Percentiles rank a stretch among this genome's conserved stretches.
These are phyloP conservation scores for Pasiphila rectangulata DNA, from an alignment of 2,888 invertebrate species.

Conservation along the genomic window DNA sequence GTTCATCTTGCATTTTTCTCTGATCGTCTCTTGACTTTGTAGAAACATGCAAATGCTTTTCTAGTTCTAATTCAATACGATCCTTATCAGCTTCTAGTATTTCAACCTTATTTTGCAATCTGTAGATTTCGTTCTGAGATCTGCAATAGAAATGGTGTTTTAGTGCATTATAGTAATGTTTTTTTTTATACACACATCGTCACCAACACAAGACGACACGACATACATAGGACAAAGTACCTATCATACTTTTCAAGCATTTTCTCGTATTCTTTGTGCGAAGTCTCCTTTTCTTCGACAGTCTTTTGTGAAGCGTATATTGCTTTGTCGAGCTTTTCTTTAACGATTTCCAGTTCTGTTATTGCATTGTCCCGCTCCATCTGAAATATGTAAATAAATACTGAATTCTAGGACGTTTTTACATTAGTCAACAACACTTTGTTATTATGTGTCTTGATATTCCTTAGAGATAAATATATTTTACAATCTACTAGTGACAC, in stretches of 20 bases:
- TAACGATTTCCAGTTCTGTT: constrained; percentile 91
- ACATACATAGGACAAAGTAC: constrained; percentile 74
- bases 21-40: constrained; percentile 92
- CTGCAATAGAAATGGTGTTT: constrained; percentile 74
- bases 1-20: constrained; percentile 92
- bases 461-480: too few species aligned
- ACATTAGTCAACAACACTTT: too few species aligned
- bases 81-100: constrained; percentile 93
- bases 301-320: constrained; percentile 90
- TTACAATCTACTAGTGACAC: too few species aligned
- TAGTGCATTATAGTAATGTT: too few species aligned
- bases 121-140: constrained; percentile 93
- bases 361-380: constrained; percentile 92
- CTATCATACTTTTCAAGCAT: constrained; percentile 95
- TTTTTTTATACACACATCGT: constrained; percentile 46
- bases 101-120: constrained; percentile 93
- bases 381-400: constrained; percentile 71
- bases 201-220: constrained; percentile 72
- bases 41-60: constrained; percentile 89
- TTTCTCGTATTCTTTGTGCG: constrained; percentile 95
- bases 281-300: constrained; percentile 92
- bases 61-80: constrained; percentile 90
- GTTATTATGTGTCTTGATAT: too few species aligned
- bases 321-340: constrained; percentile 94
- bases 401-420: too few species aligned